Base-by-base conservation (phyloP, 2,888 invertebrate genomes). In the Tetranychus piercei region DNA sequence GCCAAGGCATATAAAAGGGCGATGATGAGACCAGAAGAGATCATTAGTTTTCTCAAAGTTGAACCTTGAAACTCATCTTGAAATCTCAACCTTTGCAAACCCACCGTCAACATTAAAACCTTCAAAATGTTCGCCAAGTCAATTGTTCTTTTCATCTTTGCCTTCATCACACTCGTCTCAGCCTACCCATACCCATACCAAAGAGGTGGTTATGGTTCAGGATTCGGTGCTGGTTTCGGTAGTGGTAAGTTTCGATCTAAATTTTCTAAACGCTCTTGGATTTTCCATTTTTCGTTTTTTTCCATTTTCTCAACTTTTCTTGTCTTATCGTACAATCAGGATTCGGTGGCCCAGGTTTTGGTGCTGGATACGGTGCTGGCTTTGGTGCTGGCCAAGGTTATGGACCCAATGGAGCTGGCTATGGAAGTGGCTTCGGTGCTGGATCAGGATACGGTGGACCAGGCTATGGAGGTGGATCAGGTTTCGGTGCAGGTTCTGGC, bases 191-290 rank as follows among this genome's bases (percentile, higher is more conserved):
- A 20, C 69, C 20, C 22, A 69, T 69, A 69, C 20, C 6, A 6
- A 55, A 3, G 69, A 22, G 69, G 69, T 20, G 69, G 69, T 15
- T 22, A 18, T 23, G 69, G 69, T 23, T 69, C 20, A 23, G 69
- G 69, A 69, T 69, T 69, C 34, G 69, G 67, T 67, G 67, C 67
- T 67, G 67, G 67, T 22, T 22, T n/a, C 23, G 67, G 67, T 67
- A 67, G 67, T 5, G 22, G 67, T 22, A 22, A 67, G 67, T 22
- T 18, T 64, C 65, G 5, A 67, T 67, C 67, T 18, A 9, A 8
- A 67, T 22, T 18, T 18, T 67, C 23, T 1, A 1, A 11, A 22
- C n/a, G 0, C 67, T n/a, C 3, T 22, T 67, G 5, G 6, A n/a
- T 18, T 64, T 23, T 23, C 23, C 23, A 1, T 18, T 11, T 15